Conservation (phyloP, 2,888 invertebrate species). For the Drosophila peninsularis region DNA sequence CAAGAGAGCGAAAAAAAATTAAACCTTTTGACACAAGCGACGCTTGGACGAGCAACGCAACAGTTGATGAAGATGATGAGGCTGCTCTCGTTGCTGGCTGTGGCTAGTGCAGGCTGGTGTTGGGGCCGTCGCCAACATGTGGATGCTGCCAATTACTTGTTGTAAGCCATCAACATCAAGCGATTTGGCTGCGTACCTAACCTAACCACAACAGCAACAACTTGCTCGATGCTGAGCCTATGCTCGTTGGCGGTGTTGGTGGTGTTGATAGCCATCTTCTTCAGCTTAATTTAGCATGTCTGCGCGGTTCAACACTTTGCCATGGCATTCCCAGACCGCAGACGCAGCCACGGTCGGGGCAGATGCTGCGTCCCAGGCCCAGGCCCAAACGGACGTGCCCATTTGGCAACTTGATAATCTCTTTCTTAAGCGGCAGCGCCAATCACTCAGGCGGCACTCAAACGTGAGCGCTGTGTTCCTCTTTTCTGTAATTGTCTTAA, state of each 20-base stretch:
- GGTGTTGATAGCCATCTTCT: conserved; percentile 80
- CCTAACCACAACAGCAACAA: conserved; percentile 20
- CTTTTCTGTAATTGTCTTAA: conserved; percentile 80
- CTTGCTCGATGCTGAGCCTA: not conserved
- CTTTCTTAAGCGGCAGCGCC: conserved; percentile 79
- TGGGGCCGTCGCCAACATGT: conserved; percentile 58
- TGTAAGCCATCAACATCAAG: conserved; percentile 80
- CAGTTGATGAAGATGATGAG: conserved; percentile 65
- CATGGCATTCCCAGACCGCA: conserved; percentile 41
- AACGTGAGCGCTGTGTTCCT: conserved; percentile 79
- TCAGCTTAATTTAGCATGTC: conserved; percentile 80
- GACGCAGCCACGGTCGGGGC: conserved; percentile 9
- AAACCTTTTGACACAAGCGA: conserved; percentile 79
- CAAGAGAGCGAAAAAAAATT: conserved; percentile 55
- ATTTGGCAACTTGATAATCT: conserved; percentile 80
- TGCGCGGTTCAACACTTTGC: conserved; percentile 79
- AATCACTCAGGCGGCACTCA: conserved; percentile 72
- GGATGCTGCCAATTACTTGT: conserved; percentile 79
- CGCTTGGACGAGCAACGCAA: conserved; percentile 60
- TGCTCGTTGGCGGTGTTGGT: conserved; percentile 51
- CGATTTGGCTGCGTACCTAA: conserved; percentile 69
- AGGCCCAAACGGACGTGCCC: conserved; percentile 66
- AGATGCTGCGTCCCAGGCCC: not conserved
- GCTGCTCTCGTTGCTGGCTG: conserved; percentile 34
- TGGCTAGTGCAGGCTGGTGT: conserved; percentile 33